These are phyloP conservation scores for Parus major DNA, from an alignment of 2,113 vertebrate genomes.

Conservation along the genomic window DNA sequence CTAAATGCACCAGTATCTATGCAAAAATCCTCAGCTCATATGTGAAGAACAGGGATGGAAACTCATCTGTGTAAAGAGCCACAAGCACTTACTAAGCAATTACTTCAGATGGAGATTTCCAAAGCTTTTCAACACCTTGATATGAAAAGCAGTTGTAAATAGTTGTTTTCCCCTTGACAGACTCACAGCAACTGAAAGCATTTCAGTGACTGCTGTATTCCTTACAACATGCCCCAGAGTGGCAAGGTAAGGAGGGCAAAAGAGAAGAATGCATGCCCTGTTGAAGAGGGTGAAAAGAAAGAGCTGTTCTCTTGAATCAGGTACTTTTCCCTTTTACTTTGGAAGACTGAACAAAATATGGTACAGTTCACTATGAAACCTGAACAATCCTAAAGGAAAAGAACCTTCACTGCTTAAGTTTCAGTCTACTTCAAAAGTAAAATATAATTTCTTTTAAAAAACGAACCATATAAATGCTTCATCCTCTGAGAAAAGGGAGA, in stretches of 20 bases:
- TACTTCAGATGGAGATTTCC: background rate
- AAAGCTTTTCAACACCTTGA: background rate
- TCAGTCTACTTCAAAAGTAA: background rate
- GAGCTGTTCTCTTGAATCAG: background rate
- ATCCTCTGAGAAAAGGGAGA: background rate
- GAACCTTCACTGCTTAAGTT: background rate
- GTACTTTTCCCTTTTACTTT: background rate
- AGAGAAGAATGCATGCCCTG: background rate
- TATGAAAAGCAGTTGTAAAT: background rate
- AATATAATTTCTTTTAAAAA: background rate
- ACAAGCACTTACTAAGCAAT: background rate
- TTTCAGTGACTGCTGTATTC: background rate
- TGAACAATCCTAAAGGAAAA: background rate
- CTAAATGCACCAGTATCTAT: background rate
- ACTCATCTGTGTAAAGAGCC: background rate
- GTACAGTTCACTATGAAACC: background rate
- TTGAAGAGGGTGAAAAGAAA: background rate
- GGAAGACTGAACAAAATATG: background rate
- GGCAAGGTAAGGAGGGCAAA: background rate
- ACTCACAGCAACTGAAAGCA: background rate
- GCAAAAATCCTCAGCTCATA: background rate
- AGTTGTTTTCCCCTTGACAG: background rate
- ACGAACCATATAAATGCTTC: background rate
- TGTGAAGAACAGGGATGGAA: background rate
- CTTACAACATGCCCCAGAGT: background rate